Evolutionary conservation across 2,113 vertebrate species (phyloP).

Genomic region (Paramormyrops kingsleyae): DNA sequence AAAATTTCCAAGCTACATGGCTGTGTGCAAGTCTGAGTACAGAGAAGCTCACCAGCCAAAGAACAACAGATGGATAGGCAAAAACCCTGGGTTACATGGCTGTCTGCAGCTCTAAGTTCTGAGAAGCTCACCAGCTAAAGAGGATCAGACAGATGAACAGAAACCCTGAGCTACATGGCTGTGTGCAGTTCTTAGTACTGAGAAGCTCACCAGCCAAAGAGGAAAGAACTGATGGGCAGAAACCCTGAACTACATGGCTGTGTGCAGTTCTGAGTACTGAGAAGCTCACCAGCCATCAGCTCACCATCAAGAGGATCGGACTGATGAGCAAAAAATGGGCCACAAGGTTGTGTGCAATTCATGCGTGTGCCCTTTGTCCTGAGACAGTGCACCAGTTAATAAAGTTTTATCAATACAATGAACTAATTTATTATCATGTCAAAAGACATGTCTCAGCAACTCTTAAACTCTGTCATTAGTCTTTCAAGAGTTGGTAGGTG

Average conservation of each 20-base stretch:
- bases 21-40: neutral
- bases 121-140: neutral
- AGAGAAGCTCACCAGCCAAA: too few relatives aligned
- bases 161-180: too few relatives aligned
- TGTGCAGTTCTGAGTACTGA: neutral
- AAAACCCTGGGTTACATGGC: neutral
- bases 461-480: neutral
- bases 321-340: neutral
- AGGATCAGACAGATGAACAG: too few relatives aligned
- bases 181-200: neutral
- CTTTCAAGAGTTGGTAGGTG: neutral
- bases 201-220: neutral
- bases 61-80: too few relatives aligned
- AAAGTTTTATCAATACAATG: neutral
- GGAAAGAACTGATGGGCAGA: accelerated
- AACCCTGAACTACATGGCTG: neutral
- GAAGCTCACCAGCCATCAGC: neutral
- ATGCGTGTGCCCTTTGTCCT: neutral
- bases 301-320: neutral
- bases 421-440: neutral
- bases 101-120: neutral
- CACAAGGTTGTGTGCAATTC: neutral
- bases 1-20: too few relatives aligned
- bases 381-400: neutral
- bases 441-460: neutral